phyloP scores from a whole-genome alignment of 2,113 vertebrate genomes.

The Ancistrus triradiatus region DNA sequence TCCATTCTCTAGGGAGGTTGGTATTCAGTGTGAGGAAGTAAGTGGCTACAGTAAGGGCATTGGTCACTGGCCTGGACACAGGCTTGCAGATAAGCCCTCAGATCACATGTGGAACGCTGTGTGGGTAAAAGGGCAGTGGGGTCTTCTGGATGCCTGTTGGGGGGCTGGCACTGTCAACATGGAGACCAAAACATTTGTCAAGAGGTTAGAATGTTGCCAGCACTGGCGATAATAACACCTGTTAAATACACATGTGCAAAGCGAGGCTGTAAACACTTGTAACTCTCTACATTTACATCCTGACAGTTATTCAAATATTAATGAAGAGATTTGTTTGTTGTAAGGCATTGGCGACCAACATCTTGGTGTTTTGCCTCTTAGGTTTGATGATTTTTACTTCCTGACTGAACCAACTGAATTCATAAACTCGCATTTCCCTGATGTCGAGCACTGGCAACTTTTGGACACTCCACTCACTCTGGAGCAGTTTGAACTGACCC shows the following conservation, averaged over 20 bases:
- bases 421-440: slow-evolving; percentile 56
- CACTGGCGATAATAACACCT: not conserved
- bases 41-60: slow-evolving; percentile 68
- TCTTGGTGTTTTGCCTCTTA: slow-evolving; percentile 47
- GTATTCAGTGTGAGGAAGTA: slow-evolving; percentile 65
- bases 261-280: not conserved
- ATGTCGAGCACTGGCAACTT: slow-evolving; percentile 60
- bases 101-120: slow-evolving; percentile 76
- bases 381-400: slow-evolving; percentile 59
- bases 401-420: slow-evolving; percentile 62
- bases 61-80: slow-evolving; percentile 55
- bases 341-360: too few relatives aligned
- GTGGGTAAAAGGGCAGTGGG: slow-evolving; percentile 68
- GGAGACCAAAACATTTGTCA: slow-evolving; percentile 64
- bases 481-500: slow-evolving; percentile 56
- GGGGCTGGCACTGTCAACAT: slow-evolving; percentile 72
- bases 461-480: not conserved
- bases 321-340: too few relatives aligned
- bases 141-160: slow-evolving; percentile 77
- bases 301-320: too few relatives aligned
- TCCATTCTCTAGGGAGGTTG: slow-evolving; percentile 58
- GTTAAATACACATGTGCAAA: not conserved
- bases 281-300: too few relatives aligned
- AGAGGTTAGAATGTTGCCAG: slow-evolving; percentile 61
- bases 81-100: slow-evolving; percentile 65